Conservation (phyloP, 2,113 vertebrate genomes). For the Varanus salvator region DNA sequence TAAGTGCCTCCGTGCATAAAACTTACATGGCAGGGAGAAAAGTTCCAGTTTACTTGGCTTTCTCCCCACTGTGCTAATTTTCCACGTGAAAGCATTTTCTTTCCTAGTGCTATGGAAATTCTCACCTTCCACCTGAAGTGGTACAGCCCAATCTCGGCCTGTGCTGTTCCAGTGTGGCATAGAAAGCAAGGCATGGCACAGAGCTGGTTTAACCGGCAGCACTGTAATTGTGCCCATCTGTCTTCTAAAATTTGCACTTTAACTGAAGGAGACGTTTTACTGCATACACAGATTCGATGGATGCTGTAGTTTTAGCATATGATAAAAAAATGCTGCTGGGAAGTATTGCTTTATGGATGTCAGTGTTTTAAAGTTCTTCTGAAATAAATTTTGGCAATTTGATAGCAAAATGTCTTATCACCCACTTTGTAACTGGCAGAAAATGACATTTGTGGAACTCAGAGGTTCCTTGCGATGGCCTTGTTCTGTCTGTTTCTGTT, state of each 20-base stretch:
- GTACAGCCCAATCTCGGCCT: fast-evolving
- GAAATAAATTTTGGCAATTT: conserved; percentile 72
- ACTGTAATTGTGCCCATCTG: conserved; percentile 54
- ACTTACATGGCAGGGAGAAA: not conserved
- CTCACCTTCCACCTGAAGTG: not conserved
- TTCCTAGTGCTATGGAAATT: no score
- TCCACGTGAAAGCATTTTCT: no score
- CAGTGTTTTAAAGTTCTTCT: conserved; percentile 63
- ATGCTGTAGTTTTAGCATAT: conserved; percentile 60
- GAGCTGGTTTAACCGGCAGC: conserved; percentile 40
- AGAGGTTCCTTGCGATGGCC: not conserved
- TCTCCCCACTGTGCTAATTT: not conserved
- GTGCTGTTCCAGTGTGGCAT: conserved; percentile 33
- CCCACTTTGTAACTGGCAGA: conserved; percentile 52
- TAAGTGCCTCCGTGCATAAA: not conserved
- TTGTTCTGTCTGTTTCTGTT: not conserved
- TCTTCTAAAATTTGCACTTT: conserved; percentile 70
- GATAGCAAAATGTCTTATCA: conserved; percentile 66
- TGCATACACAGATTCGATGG: conserved; percentile 39
- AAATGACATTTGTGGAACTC: conserved; percentile 23
- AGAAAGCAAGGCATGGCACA: not conserved
- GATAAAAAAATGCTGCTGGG: conserved; percentile 66
- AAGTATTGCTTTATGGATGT: conserved; percentile 70
- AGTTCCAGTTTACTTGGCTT: not conserved
- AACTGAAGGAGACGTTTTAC: conserved; percentile 61